Base-by-base conservation (phyloP, 2,113 vertebrate species). In the Aegithalos caudatus region DNA sequence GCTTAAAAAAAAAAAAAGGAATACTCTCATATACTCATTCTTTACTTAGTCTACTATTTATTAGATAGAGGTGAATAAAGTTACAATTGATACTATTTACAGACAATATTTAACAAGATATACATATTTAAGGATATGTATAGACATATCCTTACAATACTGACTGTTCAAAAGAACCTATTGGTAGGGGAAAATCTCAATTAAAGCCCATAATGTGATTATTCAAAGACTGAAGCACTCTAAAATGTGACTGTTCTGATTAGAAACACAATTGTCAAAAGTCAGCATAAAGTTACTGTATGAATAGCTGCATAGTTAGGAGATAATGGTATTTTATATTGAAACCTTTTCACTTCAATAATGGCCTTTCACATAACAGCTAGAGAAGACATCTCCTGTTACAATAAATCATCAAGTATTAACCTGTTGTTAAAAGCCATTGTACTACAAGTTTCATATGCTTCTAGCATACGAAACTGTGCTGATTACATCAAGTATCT, bases 1-100 rank as follows among this genome's bases (percentile, higher is more conserved):
- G 98, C 98, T 98, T 23, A 24, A 65, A 95, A 81, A 21, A 95
- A 95, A 79, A 76, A 11, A 19, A n/a, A n/a, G n/a, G 3, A 47
- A 25, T 23, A 60, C 27, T 22, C 2, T 83, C 20, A 71, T 29
- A 66, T 0, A 10, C 10, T 51, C 10, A 51, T 65, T 10, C 50
- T 10, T 77, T 56, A 28, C 9, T 57, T 56, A 25, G 5, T 23
- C 17, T n/a, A 5, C 19, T 27, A 88, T 84, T 42, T 33, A 40
- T 35, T 61, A 91, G 22, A 60, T 6, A 8, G 31, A 78, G 13
- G 11, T 35, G 15, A 88, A 47, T 56, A 33, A 77, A 94, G 5
- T 45, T 47, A 61, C 31, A 95, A 65, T 1, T 58, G 13, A 10
- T 72, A 71, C 6, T 86, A 60, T 74, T 87, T 86, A 61, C 7